Evolutionary conservation across 2,797 vertebrate genomes (phyloP).

Genomic region (Cirrhinus mrigala): DNA sequence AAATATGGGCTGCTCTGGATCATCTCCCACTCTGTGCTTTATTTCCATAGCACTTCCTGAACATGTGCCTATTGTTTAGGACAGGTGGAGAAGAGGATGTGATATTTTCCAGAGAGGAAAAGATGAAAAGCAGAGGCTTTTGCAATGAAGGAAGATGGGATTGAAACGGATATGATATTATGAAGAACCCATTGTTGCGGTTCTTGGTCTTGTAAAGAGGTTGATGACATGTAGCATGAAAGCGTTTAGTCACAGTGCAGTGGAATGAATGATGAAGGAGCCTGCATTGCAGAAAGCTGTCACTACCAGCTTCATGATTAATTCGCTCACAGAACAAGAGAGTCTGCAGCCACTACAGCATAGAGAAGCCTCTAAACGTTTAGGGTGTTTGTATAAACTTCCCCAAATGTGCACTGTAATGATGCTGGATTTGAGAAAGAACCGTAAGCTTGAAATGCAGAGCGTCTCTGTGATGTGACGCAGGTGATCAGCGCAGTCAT

Average conservation of each 20-base stretch:
- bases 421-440: neutral
- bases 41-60: conserved; percentile 21
- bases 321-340: conserved; percentile 10
- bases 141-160: conserved; percentile 18
- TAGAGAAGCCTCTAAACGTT: neutral
- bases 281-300: conserved; percentile 32
- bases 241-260: conserved; percentile 45
- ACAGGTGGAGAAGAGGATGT: conserved; percentile 15
- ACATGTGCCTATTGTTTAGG: conserved; percentile 9
- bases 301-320: conserved; percentile 44
- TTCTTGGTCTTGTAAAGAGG: conserved; percentile 19
- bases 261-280: conserved; percentile 39
- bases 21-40: neutral
- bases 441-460: neutral
- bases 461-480: conserved; percentile 9
- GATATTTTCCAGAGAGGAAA: conserved; percentile 20
- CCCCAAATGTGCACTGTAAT: conserved; percentile 15
- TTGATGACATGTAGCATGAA: conserved; percentile 46
- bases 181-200: conserved; percentile 11
- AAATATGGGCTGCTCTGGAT: neutral
- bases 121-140: neutral
- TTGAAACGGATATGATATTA: conserved; percentile 33
- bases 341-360: conserved; percentile 10
- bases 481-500: conserved; percentile 23
- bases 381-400: neutral